Percentiles rank a stretch among this genome's conserved stretches.
Conservation (phyloP, 2,113 vertebrate species). For the Takifugu bimaculatus region DNA sequence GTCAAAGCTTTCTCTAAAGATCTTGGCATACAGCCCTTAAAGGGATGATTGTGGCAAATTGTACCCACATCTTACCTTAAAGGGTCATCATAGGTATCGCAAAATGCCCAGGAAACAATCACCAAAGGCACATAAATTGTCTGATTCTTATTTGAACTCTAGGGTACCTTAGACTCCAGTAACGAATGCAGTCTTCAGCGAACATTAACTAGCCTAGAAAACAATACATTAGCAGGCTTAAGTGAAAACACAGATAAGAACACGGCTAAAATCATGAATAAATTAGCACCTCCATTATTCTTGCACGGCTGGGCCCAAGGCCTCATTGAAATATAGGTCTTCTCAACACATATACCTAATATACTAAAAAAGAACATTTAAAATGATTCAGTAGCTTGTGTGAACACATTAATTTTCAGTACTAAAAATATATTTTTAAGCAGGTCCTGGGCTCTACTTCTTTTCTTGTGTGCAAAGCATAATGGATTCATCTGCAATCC, state of each 20-base stretch:
- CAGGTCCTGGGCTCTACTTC: slow-evolving; percentile 70
- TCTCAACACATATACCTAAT: slow-evolving; percentile 83
- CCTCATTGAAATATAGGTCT: slow-evolving; percentile 79
- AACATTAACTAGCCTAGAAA: slow-evolving; percentile 19
- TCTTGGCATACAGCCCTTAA: no score
- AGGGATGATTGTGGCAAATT: no score
- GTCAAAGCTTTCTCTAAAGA: no score
- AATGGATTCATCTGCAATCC: slow-evolving; percentile 80
- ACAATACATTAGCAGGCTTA: slow-evolving; percentile 42
- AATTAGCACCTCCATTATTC: slow-evolving; percentile 71
- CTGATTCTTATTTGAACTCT: no score
- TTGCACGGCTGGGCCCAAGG: slow-evolving; percentile 38
- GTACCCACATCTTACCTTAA: no score
- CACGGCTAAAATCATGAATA: slow-evolving; percentile 70
- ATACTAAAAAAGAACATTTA: slow-evolving; percentile 85
- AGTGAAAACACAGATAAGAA: slow-evolving; percentile 51
- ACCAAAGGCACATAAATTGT: no score
- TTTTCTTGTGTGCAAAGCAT: slow-evolving; percentile 72
- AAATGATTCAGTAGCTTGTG: slow-evolving; percentile 81
- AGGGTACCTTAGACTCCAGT: no score
- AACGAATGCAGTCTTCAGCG: no score
- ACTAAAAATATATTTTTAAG: slow-evolving; percentile 87
- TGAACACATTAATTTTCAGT: slow-evolving; percentile 82
- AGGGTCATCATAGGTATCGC: no score
- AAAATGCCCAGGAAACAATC: no score